Evolutionary conservation across 2,113 vertebrate species (phyloP), one percentile per base, ranked within the genome.

Genomic region (Lethenteron reissneri): DNA sequence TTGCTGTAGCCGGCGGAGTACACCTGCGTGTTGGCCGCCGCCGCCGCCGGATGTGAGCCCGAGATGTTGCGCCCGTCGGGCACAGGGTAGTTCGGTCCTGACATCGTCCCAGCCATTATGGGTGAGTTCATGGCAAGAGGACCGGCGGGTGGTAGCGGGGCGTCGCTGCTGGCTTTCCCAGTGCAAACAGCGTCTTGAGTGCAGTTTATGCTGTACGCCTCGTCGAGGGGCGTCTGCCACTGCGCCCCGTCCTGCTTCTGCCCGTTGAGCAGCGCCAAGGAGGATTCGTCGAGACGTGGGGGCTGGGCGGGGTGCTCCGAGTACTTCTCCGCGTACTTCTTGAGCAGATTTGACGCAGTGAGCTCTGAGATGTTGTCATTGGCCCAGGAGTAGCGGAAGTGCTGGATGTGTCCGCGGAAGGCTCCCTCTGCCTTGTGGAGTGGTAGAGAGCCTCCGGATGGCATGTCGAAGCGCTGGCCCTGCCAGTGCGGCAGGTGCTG

Each of bases 241-340:
- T 87, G 81, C 74, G 96, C 91, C 12, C 86, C 87, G 79, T 99
- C 95, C 56, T 84, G 89, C 82, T 97, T 99, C 76, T 90, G 85
- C 73, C 90, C 90, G 0, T 96, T 99, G 76, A 95, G 83, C 73
- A 96, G 87, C 76, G 88, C 89, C 3, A 85, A 81, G 13, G 84
- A 81, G 75, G 83, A 79, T 73, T 97, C 92, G 1, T 88, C 80
- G 79, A 96, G 97, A 75, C 89, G 90, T 91, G 84, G 75, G 97
- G 91, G 0, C 84, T 82, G 0, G 90, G 91, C 95, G 75, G 97
- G 80, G 80, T 96, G 91, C 74, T 92, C 95, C 0, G 95, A 97
- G 81, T 99, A 99, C 78, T 99, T 99, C 78, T 99, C 95, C 64
- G 95, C 95, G 60, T 99, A 99, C 80, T 97, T 99, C 80, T 99